Conservation (phyloP, 1,140 invertebrate species). For the Thaumetopoea pityocampa region DNA sequence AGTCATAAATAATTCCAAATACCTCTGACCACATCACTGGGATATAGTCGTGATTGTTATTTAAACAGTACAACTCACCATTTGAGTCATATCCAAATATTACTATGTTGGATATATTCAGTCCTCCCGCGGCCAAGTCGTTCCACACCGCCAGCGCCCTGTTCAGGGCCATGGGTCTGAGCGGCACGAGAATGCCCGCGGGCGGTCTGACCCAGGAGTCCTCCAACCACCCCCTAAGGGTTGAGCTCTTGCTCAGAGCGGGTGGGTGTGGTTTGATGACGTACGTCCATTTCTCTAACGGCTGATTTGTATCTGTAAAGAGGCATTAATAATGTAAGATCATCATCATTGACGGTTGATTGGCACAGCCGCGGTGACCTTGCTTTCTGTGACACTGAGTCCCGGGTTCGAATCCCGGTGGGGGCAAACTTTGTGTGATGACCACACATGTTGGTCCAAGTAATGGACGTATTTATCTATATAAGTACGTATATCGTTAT, state of each 20-base stretch:
- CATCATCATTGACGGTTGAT: too few relatives aligned
- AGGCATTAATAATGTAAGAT: not conserved
- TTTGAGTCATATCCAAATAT: constrained; percentile 62
- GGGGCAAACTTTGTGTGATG: too few relatives aligned
- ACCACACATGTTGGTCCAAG: too few relatives aligned
- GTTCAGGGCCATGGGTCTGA: constrained; percentile 58
- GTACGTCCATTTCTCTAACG: constrained; percentile 26
- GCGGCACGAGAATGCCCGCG: constrained; percentile 74
- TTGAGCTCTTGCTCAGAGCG: constrained; percentile 35
- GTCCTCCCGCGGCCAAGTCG: constrained; percentile 43
- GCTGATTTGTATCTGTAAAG: constrained; percentile 24
- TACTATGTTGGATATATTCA: constrained; percentile 57
- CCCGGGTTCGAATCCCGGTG: too few relatives aligned
- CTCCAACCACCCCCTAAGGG: constrained; percentile 74
- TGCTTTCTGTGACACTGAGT: too few relatives aligned
- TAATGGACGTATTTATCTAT: too few relatives aligned
- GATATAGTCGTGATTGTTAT: too few relatives aligned
- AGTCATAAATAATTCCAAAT: too few relatives aligned
- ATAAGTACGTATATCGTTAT: too few relatives aligned
- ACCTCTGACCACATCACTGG: too few relatives aligned
- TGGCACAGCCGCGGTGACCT: too few relatives aligned
- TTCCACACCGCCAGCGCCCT: constrained; percentile 73
- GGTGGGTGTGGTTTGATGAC: constrained; percentile 27
- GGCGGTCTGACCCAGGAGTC: constrained; percentile 77
- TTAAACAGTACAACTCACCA: too few relatives aligned